phyloP scores from a whole-genome alignment of 2,797 vertebrate species.

The Bradypodion pumilum region DNA sequence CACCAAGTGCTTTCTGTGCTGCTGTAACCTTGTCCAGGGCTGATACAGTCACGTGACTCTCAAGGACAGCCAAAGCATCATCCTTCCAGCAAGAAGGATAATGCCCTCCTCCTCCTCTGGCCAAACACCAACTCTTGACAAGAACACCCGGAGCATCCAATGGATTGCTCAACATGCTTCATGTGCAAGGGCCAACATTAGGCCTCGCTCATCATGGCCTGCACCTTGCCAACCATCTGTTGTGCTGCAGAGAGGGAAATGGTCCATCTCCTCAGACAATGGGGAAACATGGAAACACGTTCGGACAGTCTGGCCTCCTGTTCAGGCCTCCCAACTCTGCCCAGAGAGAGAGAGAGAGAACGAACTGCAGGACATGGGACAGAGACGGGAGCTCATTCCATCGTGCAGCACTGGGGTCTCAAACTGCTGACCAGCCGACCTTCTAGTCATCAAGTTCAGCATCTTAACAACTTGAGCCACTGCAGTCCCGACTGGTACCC shows the following conservation, averaged over 20 bases:
- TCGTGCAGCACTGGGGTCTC: too few species aligned
- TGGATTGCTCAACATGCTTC: background rate
- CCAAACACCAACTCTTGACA: background rate
- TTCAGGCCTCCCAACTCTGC: too few species aligned
- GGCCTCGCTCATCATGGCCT: background rate
- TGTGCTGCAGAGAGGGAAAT: background rate
- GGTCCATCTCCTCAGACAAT: background rate
- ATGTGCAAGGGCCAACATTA: background rate
- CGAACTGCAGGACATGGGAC: too few species aligned
- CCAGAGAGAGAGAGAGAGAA: too few species aligned
- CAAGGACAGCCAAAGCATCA: background rate
- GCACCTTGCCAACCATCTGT: background rate
- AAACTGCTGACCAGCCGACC: too few species aligned
- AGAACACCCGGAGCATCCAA: background rate
- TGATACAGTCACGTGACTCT: background rate
- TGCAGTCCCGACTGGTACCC: too few species aligned
- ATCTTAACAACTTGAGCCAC: too few species aligned
- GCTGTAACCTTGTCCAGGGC: background rate
- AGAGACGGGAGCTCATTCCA: too few species aligned
- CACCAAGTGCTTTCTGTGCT: rapidly evolving
- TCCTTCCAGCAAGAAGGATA: background rate
- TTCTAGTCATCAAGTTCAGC: too few species aligned
- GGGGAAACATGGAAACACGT: too few species aligned
- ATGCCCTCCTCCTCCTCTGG: background rate
- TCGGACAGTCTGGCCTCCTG: background rate